Percentiles rank a stretch among this genome's conserved stretches.
phyloP scores from a whole-genome alignment of 2,113 vertebrate genomes.

The Poeciliopsis prolifica region DNA sequence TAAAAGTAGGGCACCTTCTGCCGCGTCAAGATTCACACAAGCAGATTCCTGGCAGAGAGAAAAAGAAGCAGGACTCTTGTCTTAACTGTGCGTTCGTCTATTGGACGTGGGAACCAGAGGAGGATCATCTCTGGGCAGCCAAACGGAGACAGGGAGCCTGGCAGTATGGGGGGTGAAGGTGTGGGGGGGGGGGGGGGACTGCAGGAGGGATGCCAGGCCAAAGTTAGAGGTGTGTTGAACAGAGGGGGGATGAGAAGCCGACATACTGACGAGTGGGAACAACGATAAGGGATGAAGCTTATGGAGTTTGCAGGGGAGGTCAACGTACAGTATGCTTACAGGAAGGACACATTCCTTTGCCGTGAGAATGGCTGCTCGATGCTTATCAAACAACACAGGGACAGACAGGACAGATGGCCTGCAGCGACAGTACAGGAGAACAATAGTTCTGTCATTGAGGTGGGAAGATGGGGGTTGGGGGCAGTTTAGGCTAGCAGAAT shows the following conservation, averaged over 20 bases:
- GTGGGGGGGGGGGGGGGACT: not conserved
- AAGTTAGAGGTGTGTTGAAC: not conserved
- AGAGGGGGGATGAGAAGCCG: not conserved
- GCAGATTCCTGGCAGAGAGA: slow-evolving; percentile 71
- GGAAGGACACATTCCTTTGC: slow-evolving; percentile 72
- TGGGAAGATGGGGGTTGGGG: not conserved
- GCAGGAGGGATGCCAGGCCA: not conserved
- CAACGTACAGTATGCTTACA: slow-evolving; percentile 55
- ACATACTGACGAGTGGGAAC: slow-evolving; percentile 13
- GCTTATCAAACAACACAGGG: slow-evolving; percentile 40
- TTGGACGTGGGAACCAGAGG: slow-evolving; percentile 66
- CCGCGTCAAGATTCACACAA: slow-evolving; percentile 70
- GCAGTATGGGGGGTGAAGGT: slow-evolving; percentile 1
- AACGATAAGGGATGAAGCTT: slow-evolving; percentile 25
- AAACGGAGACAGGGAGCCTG: slow-evolving; percentile 22
- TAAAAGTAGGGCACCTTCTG: slow-evolving; percentile 83
- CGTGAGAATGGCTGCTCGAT: slow-evolving; percentile 65
- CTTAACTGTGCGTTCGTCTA: slow-evolving; percentile 33
- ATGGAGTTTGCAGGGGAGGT: slow-evolving; percentile 45
- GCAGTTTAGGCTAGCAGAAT: slow-evolving; percentile 6
- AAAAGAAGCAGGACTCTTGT: slow-evolving; percentile 56
- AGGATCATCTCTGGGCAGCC: slow-evolving; percentile 34
- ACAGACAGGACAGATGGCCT: slow-evolving; percentile 63
- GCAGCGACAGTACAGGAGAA: slow-evolving; percentile 25
- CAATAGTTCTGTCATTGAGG: not conserved